Base-by-base conservation (phyloP, 2,888 invertebrate genomes). In the Torymus auratus region DNA sequence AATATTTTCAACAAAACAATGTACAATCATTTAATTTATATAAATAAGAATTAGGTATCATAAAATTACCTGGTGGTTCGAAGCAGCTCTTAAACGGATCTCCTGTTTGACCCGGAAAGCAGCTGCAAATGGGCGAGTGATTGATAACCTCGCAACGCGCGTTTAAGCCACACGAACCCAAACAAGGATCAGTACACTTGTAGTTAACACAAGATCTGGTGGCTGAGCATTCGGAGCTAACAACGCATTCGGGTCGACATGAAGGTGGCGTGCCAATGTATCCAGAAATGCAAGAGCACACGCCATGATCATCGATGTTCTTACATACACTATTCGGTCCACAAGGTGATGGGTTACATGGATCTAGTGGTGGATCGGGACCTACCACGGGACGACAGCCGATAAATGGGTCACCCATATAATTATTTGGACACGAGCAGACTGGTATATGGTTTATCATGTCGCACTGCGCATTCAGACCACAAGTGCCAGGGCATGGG, bases 401-500 rank as follows among this genome's bases (percentile, higher is more conserved):
- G 1, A 90, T 87, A 74, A 92, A 92, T 5, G 91, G 91, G 89
- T 92, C 91, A 2, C 92, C 92, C 7, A 88, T 86, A 73, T 88
- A 91, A 28, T 91, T 91, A 41, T 88, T 81, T 11, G 86, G 88
- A 82, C 93, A 94, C 61, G 92, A 92, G 84, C 94, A 95, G 58
- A 93, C 92, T 1, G 94, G 94, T 77, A 93, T 92, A 83, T 94
- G 96, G 87, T 96, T 96, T 74, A 95, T 94, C 15, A 96, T 95
- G 86, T 95, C 94, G 88, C 97, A 97, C 78, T 94, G 92, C 1
- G 96, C 95, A 87, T 94, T 94, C 72, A 93, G 91, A 12, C 96
- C 97, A 88, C 97, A 97, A 86, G 95, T 95, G 83, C 95, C 95
- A n/a, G 94, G 94, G 86, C 97, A 97, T 5, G 97, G 97, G 91